Conservation (phyloP, 2,888 invertebrate species). For the Cheiracanthium punctorium region DNA sequence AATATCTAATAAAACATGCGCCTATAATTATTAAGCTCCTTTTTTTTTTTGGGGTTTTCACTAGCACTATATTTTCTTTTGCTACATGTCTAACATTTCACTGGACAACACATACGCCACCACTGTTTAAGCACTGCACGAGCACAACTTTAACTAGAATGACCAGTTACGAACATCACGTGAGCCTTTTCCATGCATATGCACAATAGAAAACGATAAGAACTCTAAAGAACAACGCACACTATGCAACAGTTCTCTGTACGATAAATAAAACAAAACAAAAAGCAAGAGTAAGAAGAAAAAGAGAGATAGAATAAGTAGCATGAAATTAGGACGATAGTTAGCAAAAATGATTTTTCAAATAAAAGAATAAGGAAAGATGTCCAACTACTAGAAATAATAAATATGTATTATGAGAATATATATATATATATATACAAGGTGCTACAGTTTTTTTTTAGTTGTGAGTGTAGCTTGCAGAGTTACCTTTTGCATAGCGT, state of each 20-base stretch:
- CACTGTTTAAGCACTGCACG: background rate
- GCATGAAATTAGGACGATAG: conserved; percentile 5
- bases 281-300: conserved; percentile 4
- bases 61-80: background rate
- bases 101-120: background rate
- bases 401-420: background rate
- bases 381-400: conserved; percentile 4
- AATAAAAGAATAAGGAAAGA: background rate
- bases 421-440: conserved; percentile 2
- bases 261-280: background rate
- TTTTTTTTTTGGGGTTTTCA: no score
- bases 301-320: background rate
- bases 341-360: background rate
- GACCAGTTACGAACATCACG: conserved; percentile 2
- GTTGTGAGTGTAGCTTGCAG: conserved; percentile 33
- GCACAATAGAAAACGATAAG: no score
- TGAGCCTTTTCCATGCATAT: conserved; percentile 22
- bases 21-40: background rate
- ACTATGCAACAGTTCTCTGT: conserved; percentile 18
- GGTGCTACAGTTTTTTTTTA: conserved; percentile 1
- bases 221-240: no score
- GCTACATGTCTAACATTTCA: background rate
- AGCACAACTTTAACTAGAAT: background rate
- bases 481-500: conserved; percentile 71
- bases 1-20: background rate